These are phyloP conservation scores for Venustoraphidia nigricollis DNA, from an alignment of 2,888 invertebrate genomes.

Conservation along the genomic window DNA sequence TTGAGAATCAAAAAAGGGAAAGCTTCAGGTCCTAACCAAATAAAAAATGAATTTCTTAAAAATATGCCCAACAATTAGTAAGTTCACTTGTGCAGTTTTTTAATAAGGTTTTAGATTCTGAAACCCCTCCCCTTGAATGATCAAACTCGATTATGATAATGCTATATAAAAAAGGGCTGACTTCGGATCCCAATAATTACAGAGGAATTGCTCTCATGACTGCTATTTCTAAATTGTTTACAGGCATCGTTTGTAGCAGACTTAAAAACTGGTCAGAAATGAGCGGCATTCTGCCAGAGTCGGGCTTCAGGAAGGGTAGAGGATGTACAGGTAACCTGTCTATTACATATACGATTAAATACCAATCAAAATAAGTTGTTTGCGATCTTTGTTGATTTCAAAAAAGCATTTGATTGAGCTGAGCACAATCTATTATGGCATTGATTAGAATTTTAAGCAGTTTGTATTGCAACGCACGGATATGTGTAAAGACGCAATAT, in stretches of 20 bases:
- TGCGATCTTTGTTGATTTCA: conserved; percentile 5
- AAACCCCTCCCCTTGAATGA: conserved; percentile 1
- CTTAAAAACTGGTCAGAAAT: conserved; percentile 5
- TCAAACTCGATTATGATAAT: conserved; percentile 1
- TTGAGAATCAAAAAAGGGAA: conserved; percentile 1
- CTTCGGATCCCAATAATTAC: conserved; percentile 3
- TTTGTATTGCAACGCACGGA: not conserved
- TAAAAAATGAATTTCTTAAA: conserved; percentile 5
- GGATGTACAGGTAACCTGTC: conserved; percentile 3
- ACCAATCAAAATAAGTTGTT: not conserved
- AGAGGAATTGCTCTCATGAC: conserved; percentile 6
- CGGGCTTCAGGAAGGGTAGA: conserved; percentile 4
- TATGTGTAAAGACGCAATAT: not conserved
- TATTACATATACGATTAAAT: not conserved
- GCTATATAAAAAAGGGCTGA: conserved; percentile 3
- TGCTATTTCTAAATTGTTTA: conserved; percentile 4
- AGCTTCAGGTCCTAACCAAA: conserved; percentile 3
- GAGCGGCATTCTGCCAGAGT: not conserved
- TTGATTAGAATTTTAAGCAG: not conserved
- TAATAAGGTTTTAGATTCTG: conserved; percentile 2
- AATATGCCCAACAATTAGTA: not conserved
- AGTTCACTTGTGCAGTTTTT: not conserved
- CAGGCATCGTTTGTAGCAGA: conserved; percentile 2
- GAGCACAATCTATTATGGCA: conserved; percentile 2
- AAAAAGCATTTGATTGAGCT: conserved; percentile 3